These are phyloP conservation scores for Eidolon helvum DNA, from an alignment of 2,113 vertebrate genomes.

Conservation along the genomic window DNA sequence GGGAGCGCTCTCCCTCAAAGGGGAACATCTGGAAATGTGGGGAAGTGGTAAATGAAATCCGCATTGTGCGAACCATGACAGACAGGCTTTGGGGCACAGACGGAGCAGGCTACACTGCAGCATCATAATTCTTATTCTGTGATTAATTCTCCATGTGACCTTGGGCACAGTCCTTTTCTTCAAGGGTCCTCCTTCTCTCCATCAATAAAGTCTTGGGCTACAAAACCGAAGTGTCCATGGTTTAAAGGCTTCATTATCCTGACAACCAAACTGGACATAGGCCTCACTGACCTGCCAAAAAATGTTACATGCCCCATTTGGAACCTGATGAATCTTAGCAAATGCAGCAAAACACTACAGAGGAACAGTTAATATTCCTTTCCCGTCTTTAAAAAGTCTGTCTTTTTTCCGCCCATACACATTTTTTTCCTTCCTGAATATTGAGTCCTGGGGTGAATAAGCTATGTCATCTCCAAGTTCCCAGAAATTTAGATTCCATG, in stretches of 20 bases:
- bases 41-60: neutral
- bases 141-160: neutral
- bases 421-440: neutral
- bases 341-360: neutral
- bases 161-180: neutral
- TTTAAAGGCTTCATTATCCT: neutral
- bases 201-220: neutral
- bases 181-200: neutral
- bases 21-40: neutral
- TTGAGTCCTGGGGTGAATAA: neutral
- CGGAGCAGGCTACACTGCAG: neutral
- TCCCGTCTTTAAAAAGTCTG: neutral
- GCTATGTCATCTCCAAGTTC: neutral
- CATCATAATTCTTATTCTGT: neutral
- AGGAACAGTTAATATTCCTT: neutral
- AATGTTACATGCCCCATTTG: neutral
- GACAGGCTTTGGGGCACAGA: neutral
- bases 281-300: neutral
- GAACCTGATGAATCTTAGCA: constrained; percentile 13
- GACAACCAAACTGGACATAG: no score
- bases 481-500: neutral
- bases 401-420: neutral
- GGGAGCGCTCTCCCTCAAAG: neutral
- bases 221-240: neutral
- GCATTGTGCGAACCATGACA: no score